These are phyloP conservation scores for Diorhabda sublineata DNA, from an alignment of 1,140 invertebrate species.

Conservation along the genomic window DNA sequence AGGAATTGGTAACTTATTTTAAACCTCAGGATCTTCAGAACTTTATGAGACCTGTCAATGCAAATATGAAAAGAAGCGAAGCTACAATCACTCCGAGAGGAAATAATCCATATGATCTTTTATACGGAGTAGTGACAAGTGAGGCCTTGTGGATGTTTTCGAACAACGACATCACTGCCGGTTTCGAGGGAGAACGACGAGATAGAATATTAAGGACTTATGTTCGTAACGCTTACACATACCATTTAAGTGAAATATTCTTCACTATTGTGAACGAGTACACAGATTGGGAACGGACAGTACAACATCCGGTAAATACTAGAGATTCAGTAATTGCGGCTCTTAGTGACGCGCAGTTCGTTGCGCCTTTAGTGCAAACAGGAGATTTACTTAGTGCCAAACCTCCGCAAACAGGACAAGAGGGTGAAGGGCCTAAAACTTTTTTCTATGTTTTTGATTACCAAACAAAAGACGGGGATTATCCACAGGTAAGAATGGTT, in stretches of 20 bases:
- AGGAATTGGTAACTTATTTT: conserved; percentile 66
- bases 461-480: conserved; percentile 87
- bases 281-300: conserved; percentile 92
- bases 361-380: conserved; percentile 78
- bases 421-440: conserved; percentile 58
- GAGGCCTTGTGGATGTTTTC: conserved; percentile 80
- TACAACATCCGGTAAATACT: conserved; percentile 86
- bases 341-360: conserved; percentile 87
- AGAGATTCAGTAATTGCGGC: conserved; percentile 89
- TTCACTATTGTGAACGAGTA: conserved; percentile 96
- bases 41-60: conserved; percentile 57
- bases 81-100: conserved; percentile 45
- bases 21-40: conserved; percentile 64
- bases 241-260: conserved; percentile 95
- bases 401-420: conserved; percentile 48
- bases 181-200: conserved; percentile 84
- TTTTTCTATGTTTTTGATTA: conserved; percentile 94
- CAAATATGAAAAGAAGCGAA: conserved; percentile 58
- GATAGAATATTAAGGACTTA: conserved; percentile 91
- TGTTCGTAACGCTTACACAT: conserved; percentile 87
- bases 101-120: conserved; percentile 64
- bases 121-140: conserved; percentile 80
- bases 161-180: conserved; percentile 76
- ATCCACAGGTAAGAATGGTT: conserved; percentile 68
- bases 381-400: conserved; percentile 68